A percentile compares a stretch with the other conserved stretches of the same genome.
These are phyloP conservation scores for Lacerta bilineata DNA, from an alignment of 2,797 vertebrate genomes.

Conservation along the genomic window DNA sequence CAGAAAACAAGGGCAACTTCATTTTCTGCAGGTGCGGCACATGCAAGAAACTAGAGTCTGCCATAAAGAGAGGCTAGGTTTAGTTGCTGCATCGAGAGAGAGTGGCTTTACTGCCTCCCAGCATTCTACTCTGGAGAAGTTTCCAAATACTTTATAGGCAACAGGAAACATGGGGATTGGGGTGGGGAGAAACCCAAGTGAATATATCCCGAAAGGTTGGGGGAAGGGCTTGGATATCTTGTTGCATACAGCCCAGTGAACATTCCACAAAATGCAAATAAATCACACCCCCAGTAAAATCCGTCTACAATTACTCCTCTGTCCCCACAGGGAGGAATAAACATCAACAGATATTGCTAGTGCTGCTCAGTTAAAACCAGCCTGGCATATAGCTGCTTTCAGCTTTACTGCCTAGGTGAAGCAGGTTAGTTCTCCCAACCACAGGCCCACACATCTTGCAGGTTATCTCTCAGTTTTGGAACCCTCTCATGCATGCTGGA, in stretches of 20 bases:
- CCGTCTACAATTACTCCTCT: background rate
- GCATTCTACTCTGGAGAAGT: background rate
- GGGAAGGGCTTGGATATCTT: background rate
- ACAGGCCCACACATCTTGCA: background rate
- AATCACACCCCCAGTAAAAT: background rate
- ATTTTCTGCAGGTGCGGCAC: conserved; percentile 2
- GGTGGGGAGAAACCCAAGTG: background rate
- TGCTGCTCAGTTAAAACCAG: background rate
- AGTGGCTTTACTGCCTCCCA: background rate
- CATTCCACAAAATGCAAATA: conserved; percentile 15
- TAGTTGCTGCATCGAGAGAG: background rate
- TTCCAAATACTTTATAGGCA: background rate
- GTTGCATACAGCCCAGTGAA: background rate
- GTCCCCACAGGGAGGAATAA: background rate
- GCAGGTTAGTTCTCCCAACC: background rate
- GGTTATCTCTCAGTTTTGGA: background rate
- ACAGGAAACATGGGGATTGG: background rate
- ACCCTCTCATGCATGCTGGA: background rate
- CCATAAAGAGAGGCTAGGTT: background rate
- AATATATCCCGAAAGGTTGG: background rate
- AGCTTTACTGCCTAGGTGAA: background rate
- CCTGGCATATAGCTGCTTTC: background rate
- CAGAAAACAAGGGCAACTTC: conserved; percentile 28
- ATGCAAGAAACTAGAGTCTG: background rate
- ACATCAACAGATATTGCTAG: background rate